Conservation (phyloP, 2,113 vertebrate species). For the Xiphorhynchus elegans region DNA sequence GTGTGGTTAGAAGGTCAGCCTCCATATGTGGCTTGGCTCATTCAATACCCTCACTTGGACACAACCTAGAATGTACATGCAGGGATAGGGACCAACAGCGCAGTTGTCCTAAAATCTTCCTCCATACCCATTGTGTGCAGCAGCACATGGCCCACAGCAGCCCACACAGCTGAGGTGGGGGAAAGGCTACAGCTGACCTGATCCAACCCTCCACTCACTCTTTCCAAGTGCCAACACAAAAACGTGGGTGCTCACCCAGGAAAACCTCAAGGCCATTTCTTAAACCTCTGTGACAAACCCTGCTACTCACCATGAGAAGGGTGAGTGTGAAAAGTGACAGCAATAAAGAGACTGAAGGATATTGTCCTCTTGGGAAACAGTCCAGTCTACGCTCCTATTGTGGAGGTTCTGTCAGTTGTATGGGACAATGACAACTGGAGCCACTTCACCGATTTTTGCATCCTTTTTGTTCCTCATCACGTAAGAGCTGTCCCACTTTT, state of each 20-base stretch:
- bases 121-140: background rate
- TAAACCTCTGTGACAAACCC: background rate
- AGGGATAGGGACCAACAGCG: background rate
- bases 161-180: background rate
- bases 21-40: fast-evolving
- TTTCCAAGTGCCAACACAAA: background rate
- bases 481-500: background rate
- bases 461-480: background rate
- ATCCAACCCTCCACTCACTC: background rate
- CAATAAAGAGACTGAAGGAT: background rate
- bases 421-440: background rate
- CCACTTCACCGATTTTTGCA: background rate
- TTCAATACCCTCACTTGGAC: background rate
- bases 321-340: background rate
- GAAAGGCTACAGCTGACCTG: background rate
- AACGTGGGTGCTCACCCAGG: background rate
- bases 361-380: fast-evolving
- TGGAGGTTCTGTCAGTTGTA: background rate
- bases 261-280: background rate
- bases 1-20: background rate
- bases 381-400: background rate
- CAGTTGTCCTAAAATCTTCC: background rate
- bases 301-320: background rate
- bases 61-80: background rate
- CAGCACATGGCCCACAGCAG: background rate